Evolutionary conservation across 2,888 invertebrate species (phyloP), one percentile per base, ranked within the genome.

Genomic region (Ommatoiulus sabulosus): DNA sequence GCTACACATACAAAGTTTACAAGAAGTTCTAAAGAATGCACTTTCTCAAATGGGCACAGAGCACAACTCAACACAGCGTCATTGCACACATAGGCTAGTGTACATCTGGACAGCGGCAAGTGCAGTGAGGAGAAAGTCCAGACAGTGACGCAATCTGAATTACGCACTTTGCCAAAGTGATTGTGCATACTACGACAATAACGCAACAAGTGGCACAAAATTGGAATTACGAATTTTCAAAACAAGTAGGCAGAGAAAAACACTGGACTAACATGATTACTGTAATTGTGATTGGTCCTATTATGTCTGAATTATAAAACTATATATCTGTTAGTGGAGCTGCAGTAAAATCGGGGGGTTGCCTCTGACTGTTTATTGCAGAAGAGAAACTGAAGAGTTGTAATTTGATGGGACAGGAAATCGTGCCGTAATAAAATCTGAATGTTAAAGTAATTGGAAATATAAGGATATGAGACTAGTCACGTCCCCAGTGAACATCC

Each of bases 211-310:
- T 17, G n/a, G 0, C 57, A 57, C 17, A 17, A n/a, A 5, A 17
- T 17, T 57, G 57, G 57, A 57, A 57, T 57, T 57, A 17, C 57
- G n/a, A 57, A 17, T 57, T 57, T 57, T 1, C 15, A 57, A 17
- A 15, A 57, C 15, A 52, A 15, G 57, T 57, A n/a, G n/a, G 57
- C 17, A 8, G 57, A 4, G 10, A 17, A 57, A 57, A 57, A 57
- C 57, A 57, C 57, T 57, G 57, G 57, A 3, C 17, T 57, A 57
- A 57, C 57, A 57, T 10, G 17, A 57, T 57, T 57, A 3, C n/a
- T 57, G 57, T 57, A 57, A 57, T 57, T 57, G 57, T 57, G 57
- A 57, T 57, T 57, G 57, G 57, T 57, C 57, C 57, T 57, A 57
- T 57, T 57, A 57, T n/a, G n/a, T n/a, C n/a, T n/a, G n/a, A n/a